Conservation (phyloP, 2,113 vertebrate genomes). For the Tetrax tetrax region DNA sequence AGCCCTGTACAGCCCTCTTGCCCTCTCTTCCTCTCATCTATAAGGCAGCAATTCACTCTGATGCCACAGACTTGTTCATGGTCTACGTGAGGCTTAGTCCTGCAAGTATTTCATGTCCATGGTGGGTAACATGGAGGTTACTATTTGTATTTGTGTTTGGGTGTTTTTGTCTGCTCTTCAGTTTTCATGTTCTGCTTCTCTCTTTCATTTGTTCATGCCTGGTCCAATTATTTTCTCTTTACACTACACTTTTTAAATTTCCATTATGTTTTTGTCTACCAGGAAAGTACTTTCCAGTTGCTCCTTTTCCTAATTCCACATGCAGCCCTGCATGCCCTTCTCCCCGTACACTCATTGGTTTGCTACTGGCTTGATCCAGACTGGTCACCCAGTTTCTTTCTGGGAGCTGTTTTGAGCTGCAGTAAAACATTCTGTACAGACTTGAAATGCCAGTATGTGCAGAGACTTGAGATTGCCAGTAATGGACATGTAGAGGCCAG, state of each 20-base stretch:
- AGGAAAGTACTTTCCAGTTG: neutral
- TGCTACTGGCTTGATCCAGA: neutral
- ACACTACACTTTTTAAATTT: neutral
- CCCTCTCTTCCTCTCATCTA: neutral
- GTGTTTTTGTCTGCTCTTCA: neutral
- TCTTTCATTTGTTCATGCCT: neutral
- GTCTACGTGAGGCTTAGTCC: neutral
- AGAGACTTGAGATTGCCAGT: neutral
- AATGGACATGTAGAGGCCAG: neutral
- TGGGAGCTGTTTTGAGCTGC: neutral
- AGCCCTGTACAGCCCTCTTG: neutral
- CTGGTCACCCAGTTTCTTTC: neutral
- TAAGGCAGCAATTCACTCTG: neutral
- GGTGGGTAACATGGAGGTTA: neutral
- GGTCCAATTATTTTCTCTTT: neutral
- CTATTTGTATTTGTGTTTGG: neutral
- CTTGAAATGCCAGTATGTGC: neutral
- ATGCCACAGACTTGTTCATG: accelerated
- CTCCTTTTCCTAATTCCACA: neutral
- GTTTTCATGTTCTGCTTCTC: neutral
- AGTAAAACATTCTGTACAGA: neutral
- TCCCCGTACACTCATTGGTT: neutral
- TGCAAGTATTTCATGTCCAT: neutral
- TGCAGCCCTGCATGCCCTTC: neutral
- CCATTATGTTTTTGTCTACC: neutral